These are phyloP conservation scores for Anthoscopus minutus DNA, from an alignment of 2,113 vertebrate genomes.

Conservation along the genomic window DNA sequence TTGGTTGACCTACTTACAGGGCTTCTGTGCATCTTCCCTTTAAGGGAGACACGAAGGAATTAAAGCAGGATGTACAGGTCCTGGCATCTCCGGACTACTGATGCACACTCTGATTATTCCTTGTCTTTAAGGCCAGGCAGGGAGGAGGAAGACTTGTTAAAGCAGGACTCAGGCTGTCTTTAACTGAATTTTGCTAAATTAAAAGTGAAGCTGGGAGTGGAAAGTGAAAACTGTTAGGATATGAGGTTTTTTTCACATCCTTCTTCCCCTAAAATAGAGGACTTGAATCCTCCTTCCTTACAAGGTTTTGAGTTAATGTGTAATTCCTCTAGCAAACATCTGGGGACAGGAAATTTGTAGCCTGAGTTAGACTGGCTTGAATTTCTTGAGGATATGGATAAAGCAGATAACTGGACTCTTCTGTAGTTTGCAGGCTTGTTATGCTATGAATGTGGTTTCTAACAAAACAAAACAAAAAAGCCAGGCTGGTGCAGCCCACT, in stretches of 20 bases:
- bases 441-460: neutral
- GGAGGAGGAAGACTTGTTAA: neutral
- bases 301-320: neutral
- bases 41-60: neutral
- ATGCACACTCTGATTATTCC: neutral
- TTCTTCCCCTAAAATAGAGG: neutral
- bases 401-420: neutral
- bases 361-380: neutral
- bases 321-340: neutral
- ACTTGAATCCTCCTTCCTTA: too few species aligned
- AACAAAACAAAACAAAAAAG: neutral
- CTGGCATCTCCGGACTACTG: rapidly evolving
- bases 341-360: neutral
- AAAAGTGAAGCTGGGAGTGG: neutral
- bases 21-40: neutral
- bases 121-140: neutral
- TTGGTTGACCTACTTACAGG: conserved; percentile 39
- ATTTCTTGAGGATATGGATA: neutral
- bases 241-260: neutral
- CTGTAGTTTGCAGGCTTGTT: neutral
- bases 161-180: neutral
- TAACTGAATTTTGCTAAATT: neutral
- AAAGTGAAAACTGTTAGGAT: neutral
- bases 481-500: neutral
- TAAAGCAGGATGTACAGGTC: neutral